phyloP scores from a whole-genome alignment of 2,797 vertebrate genomes.

The Sebastiscus tertius region DNA sequence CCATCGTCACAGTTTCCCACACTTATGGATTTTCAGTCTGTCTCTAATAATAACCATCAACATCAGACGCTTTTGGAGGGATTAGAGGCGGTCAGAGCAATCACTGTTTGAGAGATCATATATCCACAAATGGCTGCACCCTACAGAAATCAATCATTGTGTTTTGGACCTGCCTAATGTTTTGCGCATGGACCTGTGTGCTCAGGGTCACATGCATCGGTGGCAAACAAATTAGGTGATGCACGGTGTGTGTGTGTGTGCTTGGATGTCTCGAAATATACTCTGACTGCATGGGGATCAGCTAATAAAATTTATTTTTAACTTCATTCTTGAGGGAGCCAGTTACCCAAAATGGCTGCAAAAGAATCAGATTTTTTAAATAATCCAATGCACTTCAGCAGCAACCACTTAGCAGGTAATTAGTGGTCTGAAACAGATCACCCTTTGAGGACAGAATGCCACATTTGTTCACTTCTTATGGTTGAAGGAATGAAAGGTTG shows the following conservation, averaged over 20 bases:
- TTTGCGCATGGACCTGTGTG: constrained; percentile 19
- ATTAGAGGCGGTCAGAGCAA: background rate
- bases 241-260: background rate
- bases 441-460: constrained; percentile 24
- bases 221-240: constrained; percentile 24
- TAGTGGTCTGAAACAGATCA: constrained; percentile 29
- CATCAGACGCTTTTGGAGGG: background rate
- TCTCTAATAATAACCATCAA: background rate
- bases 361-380: constrained; percentile 15
- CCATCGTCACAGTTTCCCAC: background rate
- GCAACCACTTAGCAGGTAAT: constrained; percentile 26
- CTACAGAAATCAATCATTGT: background rate
- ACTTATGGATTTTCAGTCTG: background rate
- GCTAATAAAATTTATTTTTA: constrained; percentile 56
- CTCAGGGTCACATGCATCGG: constrained; percentile 10
- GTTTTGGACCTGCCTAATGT: constrained; percentile 24
- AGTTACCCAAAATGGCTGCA: constrained; percentile 9
- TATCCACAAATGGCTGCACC: background rate
- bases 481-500: constrained; percentile 36
- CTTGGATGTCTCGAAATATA: constrained; percentile 6
- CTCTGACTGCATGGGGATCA: background rate
- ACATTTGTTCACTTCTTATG: constrained; percentile 16
- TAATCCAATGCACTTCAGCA: constrained; percentile 31
- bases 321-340: constrained; percentile 10
- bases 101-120: background rate